Conservation (phyloP, 2,888 invertebrate genomes). For the Cloeon dipterum region DNA sequence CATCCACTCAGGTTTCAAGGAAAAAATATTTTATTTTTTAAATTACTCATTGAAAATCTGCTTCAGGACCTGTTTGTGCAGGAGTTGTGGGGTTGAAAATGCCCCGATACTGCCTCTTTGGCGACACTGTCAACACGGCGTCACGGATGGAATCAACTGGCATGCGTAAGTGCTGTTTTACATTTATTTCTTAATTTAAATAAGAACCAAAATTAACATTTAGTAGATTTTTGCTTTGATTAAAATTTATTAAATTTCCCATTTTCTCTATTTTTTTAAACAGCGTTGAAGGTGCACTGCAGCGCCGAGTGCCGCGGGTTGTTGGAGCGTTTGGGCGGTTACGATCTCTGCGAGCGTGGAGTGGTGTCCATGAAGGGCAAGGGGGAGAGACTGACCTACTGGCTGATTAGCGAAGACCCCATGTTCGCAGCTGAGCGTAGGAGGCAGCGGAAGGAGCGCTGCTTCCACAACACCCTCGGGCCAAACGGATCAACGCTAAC, state of each 20-base stretch:
- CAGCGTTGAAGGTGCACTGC: conserved; percentile 66
- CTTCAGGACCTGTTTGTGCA: conserved; percentile 79
- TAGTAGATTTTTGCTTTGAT: too few relatives aligned
- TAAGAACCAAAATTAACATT: not conserved
- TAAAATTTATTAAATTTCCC: not conserved
- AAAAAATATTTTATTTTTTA: not conserved
- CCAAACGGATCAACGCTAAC: not conserved
- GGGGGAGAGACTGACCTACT: conserved; percentile 60
- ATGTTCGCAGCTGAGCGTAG: not conserved
- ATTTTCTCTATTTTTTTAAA: not conserved
- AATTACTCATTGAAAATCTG: not conserved
- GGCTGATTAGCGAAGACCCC: conserved; percentile 55
- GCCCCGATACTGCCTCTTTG: conserved; percentile 82
- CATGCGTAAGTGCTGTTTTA: conserved; percentile 38
- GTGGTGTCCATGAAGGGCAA: conserved; percentile 63
- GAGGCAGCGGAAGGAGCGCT: not conserved
- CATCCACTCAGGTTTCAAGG: conserved; percentile 52
- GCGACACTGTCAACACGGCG: conserved; percentile 82
- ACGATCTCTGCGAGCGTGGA: conserved; percentile 51
- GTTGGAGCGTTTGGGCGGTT: conserved; percentile 49
- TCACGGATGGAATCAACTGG: conserved; percentile 74
- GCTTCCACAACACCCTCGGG: not conserved
- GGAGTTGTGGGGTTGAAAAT: conserved; percentile 83
- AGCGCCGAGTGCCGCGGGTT: conserved; percentile 45
- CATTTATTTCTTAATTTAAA: not conserved